These are phyloP conservation scores for Leucania comma DNA, from an alignment of 2,888 invertebrate genomes.

Conservation along the genomic window DNA sequence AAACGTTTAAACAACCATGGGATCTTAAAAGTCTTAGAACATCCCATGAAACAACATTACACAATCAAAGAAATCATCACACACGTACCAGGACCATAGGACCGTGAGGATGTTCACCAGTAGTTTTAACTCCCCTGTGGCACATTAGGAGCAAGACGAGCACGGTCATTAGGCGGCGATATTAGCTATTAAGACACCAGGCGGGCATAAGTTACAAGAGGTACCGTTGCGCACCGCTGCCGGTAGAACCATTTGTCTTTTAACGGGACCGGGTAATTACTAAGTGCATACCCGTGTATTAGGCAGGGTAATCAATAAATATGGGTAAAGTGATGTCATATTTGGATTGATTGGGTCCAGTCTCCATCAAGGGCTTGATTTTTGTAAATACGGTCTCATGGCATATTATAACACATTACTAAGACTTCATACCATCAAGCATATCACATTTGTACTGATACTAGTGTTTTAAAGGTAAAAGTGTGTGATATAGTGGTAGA, in stretches of 20 bases:
- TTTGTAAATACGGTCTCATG: not conserved
- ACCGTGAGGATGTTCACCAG: conserved; percentile 62
- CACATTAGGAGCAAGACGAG: conserved; percentile 87
- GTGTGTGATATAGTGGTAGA: no score
- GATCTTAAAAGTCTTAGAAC: not conserved
- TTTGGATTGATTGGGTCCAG: not conserved
- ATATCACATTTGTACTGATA: no score
- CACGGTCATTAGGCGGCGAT: conserved; percentile 90
- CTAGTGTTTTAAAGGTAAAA: no score
- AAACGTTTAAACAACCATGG: not conserved
- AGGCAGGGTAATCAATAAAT: conserved; percentile 54
- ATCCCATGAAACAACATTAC: conserved; percentile 8
- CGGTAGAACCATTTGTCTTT: conserved; percentile 79
- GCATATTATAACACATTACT: not conserved
- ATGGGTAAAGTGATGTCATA: conserved; percentile 19
- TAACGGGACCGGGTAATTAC: conserved; percentile 70
- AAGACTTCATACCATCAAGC: no score
- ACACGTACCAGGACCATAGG: conserved; percentile 64
- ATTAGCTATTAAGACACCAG: conserved; percentile 89
- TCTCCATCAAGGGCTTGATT: not conserved
- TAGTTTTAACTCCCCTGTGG: conserved; percentile 79
- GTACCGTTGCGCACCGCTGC: conserved; percentile 77
- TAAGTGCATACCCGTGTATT: conserved; percentile 61
- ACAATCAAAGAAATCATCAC: conserved; percentile 50
- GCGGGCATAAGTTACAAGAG: conserved; percentile 77